Conservation (phyloP, 2,113 vertebrate genomes). For the Cephalopholis sonnerati region DNA sequence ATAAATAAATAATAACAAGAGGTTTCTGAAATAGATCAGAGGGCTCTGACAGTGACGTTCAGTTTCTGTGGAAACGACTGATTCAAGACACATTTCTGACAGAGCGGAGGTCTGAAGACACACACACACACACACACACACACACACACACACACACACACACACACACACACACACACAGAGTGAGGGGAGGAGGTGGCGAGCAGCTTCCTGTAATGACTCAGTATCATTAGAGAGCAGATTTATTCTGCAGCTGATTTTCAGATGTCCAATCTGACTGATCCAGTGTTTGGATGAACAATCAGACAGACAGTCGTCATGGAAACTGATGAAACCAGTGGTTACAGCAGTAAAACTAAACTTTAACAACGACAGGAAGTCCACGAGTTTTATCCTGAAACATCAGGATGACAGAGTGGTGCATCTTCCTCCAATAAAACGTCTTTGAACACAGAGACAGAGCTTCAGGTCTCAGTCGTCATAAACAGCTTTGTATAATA, state of each 20-base stretch:
- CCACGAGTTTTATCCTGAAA: too few relatives aligned
- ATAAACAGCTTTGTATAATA: too few relatives aligned
- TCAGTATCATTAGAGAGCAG: slow-evolving; percentile 2
- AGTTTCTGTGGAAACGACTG: slow-evolving; percentile 38
- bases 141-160: neutral
- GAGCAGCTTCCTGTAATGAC: slow-evolving; percentile 11
- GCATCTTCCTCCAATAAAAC: too few relatives aligned
- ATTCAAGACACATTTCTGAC: slow-evolving; percentile 9
- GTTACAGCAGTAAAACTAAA: too few relatives aligned
- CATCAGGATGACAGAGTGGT: too few relatives aligned
- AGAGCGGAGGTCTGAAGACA: neutral
- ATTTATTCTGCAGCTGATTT: neutral
- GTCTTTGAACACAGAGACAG: too few relatives aligned
- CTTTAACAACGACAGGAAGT: too few relatives aligned
- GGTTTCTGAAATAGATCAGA: slow-evolving; percentile 39
- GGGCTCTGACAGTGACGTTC: neutral
- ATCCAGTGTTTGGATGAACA: too few relatives aligned
- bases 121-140: neutral
- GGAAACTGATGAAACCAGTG: too few relatives aligned
- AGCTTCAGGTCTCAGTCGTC: too few relatives aligned
- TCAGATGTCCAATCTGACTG: too few relatives aligned
- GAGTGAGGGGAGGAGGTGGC: neutral
- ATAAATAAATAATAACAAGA: slow-evolving; percentile 15
- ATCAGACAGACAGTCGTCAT: too few relatives aligned
- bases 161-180: neutral